A percentile compares a stretch with the other conserved stretches of the same genome.
Evolutionary conservation across 2,888 invertebrate species (phyloP).

Genomic region (Apoda limacodes): DNA sequence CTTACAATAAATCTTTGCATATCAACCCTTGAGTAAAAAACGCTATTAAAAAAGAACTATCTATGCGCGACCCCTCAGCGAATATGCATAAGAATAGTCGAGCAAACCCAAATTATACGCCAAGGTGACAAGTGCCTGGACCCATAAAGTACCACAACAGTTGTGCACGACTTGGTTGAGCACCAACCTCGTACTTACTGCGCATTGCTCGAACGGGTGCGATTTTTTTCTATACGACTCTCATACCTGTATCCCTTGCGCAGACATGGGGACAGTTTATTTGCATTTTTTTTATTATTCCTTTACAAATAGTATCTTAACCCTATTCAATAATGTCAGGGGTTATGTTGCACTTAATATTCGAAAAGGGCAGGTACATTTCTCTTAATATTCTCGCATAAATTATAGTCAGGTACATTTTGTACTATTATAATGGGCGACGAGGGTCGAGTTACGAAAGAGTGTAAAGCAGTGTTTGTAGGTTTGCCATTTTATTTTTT

Average conservation of each 20-base stretch:
- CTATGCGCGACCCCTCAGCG: constrained; percentile 52
- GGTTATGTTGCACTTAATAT: constrained; percentile 72
- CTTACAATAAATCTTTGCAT: constrained; percentile 67
- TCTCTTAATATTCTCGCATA: constrained; percentile 70
- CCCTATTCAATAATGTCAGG: constrained; percentile 68
- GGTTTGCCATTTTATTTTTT: constrained; percentile 30
- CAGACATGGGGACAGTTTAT: constrained; percentile 64
- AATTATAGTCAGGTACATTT: constrained; percentile 72
- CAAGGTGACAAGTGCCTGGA: constrained; percentile 60
- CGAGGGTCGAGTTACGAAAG: constrained; percentile 33
- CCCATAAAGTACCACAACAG: constrained; percentile 35
- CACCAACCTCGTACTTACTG: constrained; percentile 40
- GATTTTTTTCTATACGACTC: constrained; percentile 43
- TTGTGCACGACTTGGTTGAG: constrained; percentile 17
- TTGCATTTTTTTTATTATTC: constrained; percentile 65
- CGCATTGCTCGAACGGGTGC: constrained; percentile 36
- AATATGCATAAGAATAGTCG: constrained; percentile 62
- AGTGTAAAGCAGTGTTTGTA: constrained; percentile 26
- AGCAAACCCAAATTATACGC: constrained; percentile 64
- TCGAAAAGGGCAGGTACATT: constrained; percentile 71
- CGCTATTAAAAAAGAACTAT: constrained; percentile 64
- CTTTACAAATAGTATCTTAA: constrained; percentile 68
- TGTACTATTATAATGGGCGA: constrained; percentile 56
- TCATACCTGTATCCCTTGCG: constrained; percentile 54
- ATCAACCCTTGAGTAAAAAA: constrained; percentile 56